These are phyloP conservation scores for Helostoma temminkii DNA, from an alignment of 2,797 vertebrate species.

Conservation along the genomic window DNA sequence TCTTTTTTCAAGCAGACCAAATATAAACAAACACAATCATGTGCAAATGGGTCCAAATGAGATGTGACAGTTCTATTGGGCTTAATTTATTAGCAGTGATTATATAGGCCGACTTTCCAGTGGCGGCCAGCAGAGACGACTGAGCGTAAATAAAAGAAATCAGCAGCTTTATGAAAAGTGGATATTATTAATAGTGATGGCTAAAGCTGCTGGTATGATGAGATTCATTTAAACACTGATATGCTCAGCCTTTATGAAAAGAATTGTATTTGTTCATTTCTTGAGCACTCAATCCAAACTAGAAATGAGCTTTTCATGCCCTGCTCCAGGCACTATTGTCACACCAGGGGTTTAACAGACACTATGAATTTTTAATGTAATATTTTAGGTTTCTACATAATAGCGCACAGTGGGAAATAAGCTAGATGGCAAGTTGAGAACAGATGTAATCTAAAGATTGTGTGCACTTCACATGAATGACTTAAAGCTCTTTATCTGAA, in stretches of 20 bases:
- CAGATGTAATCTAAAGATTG: slow-evolving; percentile 16
- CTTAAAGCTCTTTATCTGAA: slow-evolving; percentile 30
- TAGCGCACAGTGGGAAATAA: slow-evolving; percentile 24
- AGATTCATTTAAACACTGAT: slow-evolving; percentile 73
- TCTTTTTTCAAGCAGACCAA: slow-evolving; percentile 66
- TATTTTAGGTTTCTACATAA: slow-evolving; percentile 38
- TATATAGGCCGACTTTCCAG: slow-evolving; percentile 73
- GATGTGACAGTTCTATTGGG: slow-evolving; percentile 84
- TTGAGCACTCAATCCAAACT: slow-evolving; percentile 56
- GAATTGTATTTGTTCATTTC: slow-evolving; percentile 55
- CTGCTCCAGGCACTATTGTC: slow-evolving; percentile 32
- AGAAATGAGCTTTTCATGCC: slow-evolving; percentile 51
- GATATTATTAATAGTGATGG: slow-evolving; percentile 83
- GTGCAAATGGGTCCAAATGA: slow-evolving; percentile 83
- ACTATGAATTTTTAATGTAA: slow-evolving; percentile 56
- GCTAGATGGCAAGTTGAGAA: slow-evolving; percentile 11
- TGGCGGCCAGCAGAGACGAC: slow-evolving; percentile 68
- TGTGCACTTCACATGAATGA: slow-evolving; percentile 16
- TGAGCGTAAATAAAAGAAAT: slow-evolving; percentile 81
- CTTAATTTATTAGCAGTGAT: slow-evolving; percentile 85
- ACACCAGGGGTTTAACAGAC: slow-evolving; percentile 54
- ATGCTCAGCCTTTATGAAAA: slow-evolving; percentile 56
- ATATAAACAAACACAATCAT: slow-evolving; percentile 85
- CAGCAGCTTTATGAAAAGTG: slow-evolving; percentile 78
- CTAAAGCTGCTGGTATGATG: slow-evolving; percentile 73